Evolutionary conservation across 2,113 vertebrate genomes (phyloP).

Genomic region (Platycercus adscitus): DNA sequence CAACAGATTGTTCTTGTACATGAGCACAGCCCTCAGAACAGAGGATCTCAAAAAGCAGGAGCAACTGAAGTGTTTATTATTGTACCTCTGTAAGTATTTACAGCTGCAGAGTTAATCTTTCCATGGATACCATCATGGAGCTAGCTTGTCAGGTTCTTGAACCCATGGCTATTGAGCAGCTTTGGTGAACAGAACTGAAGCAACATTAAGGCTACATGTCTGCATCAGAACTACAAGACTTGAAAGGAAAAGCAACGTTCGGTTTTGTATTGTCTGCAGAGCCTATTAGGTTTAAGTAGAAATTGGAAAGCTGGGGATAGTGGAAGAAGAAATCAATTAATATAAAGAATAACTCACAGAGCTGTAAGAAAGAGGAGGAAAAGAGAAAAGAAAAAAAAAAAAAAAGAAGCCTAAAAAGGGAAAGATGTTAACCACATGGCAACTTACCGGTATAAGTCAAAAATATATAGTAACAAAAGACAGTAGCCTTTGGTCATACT

Average conservation of each 20-base stretch:
- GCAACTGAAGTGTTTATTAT: neutral
- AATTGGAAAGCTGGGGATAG: neutral
- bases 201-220: neutral
- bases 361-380: neutral
- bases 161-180: fast-evolving
- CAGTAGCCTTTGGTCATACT: neutral
- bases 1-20: neutral
- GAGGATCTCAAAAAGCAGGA: neutral
- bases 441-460: neutral
- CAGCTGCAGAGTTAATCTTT: neutral
- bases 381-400: neutral
- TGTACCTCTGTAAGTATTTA: neutral
- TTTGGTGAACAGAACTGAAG: neutral
- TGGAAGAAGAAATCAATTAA: neutral
- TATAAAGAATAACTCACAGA: neutral
- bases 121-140: neutral
- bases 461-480: neutral
- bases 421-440: neutral
- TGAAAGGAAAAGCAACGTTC: neutral
- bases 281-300: neutral
- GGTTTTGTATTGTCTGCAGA: neutral
- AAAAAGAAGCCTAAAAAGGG: neutral
- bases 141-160: neutral
- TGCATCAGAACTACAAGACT: neutral
- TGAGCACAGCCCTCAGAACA: neutral